phyloP scores from a whole-genome alignment of 1,140 invertebrate species.

The Asobara japonica region DNA sequence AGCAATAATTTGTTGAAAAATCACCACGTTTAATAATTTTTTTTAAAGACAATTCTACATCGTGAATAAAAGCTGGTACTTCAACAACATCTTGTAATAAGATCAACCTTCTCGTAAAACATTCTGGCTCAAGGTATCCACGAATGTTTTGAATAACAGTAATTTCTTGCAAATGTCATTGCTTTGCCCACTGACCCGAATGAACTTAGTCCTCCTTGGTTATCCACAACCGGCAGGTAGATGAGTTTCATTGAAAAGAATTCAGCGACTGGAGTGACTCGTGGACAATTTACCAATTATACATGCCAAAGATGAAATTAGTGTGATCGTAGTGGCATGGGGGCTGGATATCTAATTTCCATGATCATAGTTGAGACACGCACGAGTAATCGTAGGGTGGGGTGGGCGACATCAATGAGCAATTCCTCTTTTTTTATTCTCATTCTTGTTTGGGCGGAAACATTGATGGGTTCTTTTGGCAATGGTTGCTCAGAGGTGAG shows the following conservation, averaged over 20 bases:
- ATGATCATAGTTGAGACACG: not conserved
- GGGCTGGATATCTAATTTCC: not conserved
- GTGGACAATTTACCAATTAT: constrained; percentile 3
- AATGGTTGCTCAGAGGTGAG: not conserved
- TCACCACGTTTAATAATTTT: too few relatives aligned
- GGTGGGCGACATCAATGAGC: not conserved
- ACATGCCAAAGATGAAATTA: constrained; percentile 5
- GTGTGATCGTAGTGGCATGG: constrained; percentile 5
- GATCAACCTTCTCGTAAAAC: not conserved
- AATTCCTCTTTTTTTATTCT: not conserved
- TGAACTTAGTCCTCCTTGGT: not conserved
- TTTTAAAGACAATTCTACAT: not conserved
- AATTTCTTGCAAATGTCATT: not conserved
- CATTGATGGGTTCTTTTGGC: constrained; percentile 13
- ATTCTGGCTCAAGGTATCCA: not conserved
- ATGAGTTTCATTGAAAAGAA: not conserved
- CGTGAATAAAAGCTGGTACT: not conserved
- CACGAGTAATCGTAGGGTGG: not conserved
- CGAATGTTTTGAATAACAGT: not conserved
- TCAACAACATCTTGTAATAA: not conserved
- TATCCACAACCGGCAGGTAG: not conserved
- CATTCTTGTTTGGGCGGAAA: not conserved
- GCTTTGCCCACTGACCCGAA: not conserved
- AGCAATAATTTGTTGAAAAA: not conserved
- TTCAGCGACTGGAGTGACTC: not conserved